phyloP scores from a whole-genome alignment of 2,888 invertebrate species.

The Coenonympha arcania region DNA sequence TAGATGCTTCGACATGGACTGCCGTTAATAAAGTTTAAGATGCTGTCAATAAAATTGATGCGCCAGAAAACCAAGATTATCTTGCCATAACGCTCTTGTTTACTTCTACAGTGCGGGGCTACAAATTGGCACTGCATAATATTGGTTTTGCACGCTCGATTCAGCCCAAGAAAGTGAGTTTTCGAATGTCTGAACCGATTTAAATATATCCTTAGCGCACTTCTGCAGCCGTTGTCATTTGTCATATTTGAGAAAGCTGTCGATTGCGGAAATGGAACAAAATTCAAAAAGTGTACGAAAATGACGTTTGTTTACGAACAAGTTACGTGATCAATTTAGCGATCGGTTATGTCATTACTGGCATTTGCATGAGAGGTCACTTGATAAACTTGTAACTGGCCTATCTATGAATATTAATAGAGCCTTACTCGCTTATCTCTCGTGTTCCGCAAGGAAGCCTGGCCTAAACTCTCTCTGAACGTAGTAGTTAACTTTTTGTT shows the following conservation, averaged over 20 bases:
- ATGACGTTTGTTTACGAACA: no score
- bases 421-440: conserved; percentile 6
- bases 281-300: no score
- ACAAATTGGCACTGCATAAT: neutral
- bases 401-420: conserved; percentile 14
- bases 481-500: conserved; percentile 4
- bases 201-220: no score
- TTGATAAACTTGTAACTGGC: conserved; percentile 18
- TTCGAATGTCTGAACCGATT: no score
- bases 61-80: conserved; percentile 5
- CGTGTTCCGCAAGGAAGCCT: neutral
- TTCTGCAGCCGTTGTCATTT: no score
- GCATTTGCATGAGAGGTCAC: conserved; percentile 32
- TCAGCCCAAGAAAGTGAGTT: no score
- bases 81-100: conserved; percentile 2
- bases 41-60: conserved; percentile 14
- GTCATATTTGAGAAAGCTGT: no score
- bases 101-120: neutral
- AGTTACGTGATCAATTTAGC: no score
- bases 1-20: neutral
- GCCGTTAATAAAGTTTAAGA: conserved; percentile 13
- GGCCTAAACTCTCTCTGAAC: conserved; percentile 1
- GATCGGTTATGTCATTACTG: conserved; percentile 32
- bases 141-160: no score
- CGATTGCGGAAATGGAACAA: no score